These are phyloP conservation scores for Carduelis carduelis DNA, from an alignment of 2,797 vertebrate species.

Conservation along the genomic window DNA sequence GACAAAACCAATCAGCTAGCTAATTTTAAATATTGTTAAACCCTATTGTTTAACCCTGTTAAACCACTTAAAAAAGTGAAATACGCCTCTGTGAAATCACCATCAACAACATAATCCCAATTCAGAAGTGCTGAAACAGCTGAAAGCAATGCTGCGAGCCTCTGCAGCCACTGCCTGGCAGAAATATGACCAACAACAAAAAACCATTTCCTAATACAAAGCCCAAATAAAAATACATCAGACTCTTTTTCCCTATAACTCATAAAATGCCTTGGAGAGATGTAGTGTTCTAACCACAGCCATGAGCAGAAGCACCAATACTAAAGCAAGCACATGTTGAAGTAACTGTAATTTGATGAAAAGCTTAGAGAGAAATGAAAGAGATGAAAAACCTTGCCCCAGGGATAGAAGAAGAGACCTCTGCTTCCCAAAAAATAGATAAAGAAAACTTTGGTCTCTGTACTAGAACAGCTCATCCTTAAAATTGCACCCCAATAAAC, in stretches of 20 bases:
- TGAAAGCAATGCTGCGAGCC: rapidly evolving
- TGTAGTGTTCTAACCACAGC: not conserved
- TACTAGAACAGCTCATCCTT: not conserved
- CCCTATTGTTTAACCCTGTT: not conserved
- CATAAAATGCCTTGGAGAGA: not conserved
- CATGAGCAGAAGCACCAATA: not conserved
- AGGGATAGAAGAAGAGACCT: not conserved
- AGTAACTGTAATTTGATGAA: not conserved
- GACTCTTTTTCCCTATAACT: not conserved
- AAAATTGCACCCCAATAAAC: not conserved
- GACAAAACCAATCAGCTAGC: not conserved
- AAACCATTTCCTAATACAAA: not conserved
- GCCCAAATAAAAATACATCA: not conserved
- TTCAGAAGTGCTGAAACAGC: not conserved
- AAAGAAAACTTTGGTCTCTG: not conserved
- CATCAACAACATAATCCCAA: not conserved
- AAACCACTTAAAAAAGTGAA: not conserved
- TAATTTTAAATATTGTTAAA: not conserved
- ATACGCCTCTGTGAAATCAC: not conserved
- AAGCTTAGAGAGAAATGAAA: not conserved
- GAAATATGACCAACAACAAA: not conserved
- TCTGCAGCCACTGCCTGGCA: rapidly evolving
- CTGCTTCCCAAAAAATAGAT: not conserved
- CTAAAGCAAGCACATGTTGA: not conserved
- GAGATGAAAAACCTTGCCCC: not conserved